Evolutionary conservation across 2,113 vertebrate species (phyloP).

Genomic region (Cathartes aura): DNA sequence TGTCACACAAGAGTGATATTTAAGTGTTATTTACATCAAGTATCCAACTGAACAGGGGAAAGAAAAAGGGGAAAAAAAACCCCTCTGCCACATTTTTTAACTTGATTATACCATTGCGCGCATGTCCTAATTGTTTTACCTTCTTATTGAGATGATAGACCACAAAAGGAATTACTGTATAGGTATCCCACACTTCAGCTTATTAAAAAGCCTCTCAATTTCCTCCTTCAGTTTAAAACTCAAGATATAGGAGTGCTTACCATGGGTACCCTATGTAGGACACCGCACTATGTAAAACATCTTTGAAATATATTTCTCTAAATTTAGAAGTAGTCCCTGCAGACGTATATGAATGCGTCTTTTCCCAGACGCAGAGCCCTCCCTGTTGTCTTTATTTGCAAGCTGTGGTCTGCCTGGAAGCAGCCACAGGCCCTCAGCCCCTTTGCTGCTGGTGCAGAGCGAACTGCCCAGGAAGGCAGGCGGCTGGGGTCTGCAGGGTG

Average conservation of each 20-base stretch:
- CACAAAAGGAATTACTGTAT: background rate
- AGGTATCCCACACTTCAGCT: background rate
- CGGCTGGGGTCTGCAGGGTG: background rate
- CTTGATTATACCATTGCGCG: accelerated
- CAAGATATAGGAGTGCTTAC: background rate
- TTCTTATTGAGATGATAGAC: background rate
- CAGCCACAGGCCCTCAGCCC: accelerated
- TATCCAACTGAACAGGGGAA: background rate
- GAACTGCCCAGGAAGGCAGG: background rate
- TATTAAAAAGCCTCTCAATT: background rate
- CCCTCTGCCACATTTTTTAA: background rate
- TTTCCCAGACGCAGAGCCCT: background rate
- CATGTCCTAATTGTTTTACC: background rate
- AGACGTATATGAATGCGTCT: no score
- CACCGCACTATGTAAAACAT: background rate
- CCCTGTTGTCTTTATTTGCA: background rate
- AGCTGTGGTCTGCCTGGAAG: background rate
- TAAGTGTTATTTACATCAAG: background rate
- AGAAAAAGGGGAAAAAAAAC: background rate
- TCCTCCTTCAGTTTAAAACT: background rate
- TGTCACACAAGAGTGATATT: background rate
- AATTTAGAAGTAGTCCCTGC: background rate
- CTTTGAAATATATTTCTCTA: background rate
- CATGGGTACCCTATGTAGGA: background rate
- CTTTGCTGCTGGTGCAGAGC: background rate